Evolutionary conservation across 2,797 vertebrate species (phyloP).

Genomic region (Microcaecilia unicolor): DNA sequence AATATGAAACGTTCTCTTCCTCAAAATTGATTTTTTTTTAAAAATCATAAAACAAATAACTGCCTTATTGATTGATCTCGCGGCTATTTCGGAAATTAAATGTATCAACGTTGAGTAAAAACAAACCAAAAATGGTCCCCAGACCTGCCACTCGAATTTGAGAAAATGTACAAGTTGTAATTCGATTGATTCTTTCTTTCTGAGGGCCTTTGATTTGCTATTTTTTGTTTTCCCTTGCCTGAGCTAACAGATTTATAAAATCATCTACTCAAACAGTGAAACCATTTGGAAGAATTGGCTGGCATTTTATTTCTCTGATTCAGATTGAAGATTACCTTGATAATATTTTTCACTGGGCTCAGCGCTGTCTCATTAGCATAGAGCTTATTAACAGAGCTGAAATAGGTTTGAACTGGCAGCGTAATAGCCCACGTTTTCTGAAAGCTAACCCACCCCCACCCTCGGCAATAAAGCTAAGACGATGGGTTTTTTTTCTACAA

Average conservation of each 20-base stretch:
- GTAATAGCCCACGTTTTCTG: conserved; percentile 36
- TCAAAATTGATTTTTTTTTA: too few species aligned
- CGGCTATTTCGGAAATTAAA: too few species aligned
- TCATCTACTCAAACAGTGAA: conserved; percentile 42
- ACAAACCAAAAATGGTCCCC: too few species aligned
- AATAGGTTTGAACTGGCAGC: conserved; percentile 38
- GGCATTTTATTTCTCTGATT: conserved; percentile 64
- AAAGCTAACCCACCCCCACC: too few species aligned
- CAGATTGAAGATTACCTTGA: conserved; percentile 60
- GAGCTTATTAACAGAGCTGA: conserved; percentile 43
- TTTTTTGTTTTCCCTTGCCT: conserved; percentile 19
- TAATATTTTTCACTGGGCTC: conserved; percentile 49
- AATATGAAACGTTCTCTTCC: too few species aligned
- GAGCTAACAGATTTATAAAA: conserved; percentile 45
- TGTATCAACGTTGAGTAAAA: too few species aligned
- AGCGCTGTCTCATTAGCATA: conserved; percentile 52
- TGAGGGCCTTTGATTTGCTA: conserved; percentile 9
- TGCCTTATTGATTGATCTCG: too few species aligned
- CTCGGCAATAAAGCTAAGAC: conserved; percentile 20
- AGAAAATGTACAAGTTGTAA: conserved; percentile 8
- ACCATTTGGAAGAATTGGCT: conserved; percentile 60
- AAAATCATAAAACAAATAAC: too few species aligned
- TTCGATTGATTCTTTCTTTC: background rate
- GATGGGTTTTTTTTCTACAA: conserved; percentile 13
- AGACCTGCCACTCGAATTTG: conserved; percentile 6